Conservation (phyloP, 2,888 invertebrate genomes). For the Orchestes rusci region DNA sequence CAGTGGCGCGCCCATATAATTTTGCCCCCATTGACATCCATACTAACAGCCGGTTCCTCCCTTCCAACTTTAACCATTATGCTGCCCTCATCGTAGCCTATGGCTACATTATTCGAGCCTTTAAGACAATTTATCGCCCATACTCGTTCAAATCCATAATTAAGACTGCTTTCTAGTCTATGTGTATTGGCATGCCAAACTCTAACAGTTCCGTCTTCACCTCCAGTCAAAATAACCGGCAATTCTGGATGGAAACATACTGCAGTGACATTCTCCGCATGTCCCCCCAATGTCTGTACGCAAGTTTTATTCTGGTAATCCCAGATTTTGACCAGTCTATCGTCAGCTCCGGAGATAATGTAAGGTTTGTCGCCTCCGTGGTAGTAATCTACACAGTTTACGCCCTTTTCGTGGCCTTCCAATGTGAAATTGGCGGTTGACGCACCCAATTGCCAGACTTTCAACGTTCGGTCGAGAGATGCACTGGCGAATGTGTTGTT, state of each 20-base stretch:
- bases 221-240: slow-evolving; percentile 79
- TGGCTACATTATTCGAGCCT: slow-evolving; percentile 92
- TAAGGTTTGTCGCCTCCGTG: slow-evolving; percentile 98
- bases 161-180: slow-evolving; percentile 89
- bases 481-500: slow-evolving; percentile 99
- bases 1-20: slow-evolving; percentile 99
- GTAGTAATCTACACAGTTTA: slow-evolving; percentile 99
- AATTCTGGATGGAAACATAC: slow-evolving; percentile 98
- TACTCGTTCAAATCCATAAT: slow-evolving; percentile 96
- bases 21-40: slow-evolving; percentile 98
- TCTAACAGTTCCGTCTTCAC: slow-evolving; percentile 95
- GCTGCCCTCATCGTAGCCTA: slow-evolving; percentile 53
- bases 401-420: slow-evolving; percentile 97
- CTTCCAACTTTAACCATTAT: slow-evolving; percentile 87
- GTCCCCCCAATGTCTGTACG: slow-evolving; percentile 96
- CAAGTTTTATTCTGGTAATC: slow-evolving; percentile 99
- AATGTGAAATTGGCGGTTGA: slow-evolving; percentile 96
- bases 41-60: slow-evolving; percentile 98
- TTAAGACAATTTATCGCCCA: slow-evolving; percentile 94
- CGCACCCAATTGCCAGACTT: slow-evolving; percentile 88
- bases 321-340: slow-evolving; percentile 97
- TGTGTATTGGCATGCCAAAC: slow-evolving; percentile 99
- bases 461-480: slow-evolving; percentile 95
- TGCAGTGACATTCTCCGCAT: slow-evolving; percentile 91
- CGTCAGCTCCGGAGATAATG: slow-evolving; percentile 97